Evolutionary conservation across 2,797 vertebrate species (phyloP).

Genomic region (Diglossa cyanea): DNA sequence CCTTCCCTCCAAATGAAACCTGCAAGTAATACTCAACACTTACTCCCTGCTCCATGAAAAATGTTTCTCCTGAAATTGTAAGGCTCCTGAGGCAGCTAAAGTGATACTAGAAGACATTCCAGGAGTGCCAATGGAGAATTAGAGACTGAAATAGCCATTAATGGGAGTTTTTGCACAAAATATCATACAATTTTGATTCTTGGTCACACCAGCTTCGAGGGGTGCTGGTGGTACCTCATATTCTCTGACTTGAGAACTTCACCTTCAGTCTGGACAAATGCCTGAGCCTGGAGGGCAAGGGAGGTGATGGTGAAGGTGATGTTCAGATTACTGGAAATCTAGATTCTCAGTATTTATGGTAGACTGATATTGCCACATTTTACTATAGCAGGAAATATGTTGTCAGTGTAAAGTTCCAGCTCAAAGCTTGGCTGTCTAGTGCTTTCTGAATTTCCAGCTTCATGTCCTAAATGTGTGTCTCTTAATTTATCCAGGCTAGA

Average conservation of each 20-base stretch:
- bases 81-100: conserved; percentile 5
- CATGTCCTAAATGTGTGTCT: not conserved
- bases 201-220: not conserved
- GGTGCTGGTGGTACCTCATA: not conserved
- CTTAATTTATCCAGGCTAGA: not conserved
- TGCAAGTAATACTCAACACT: not conserved
- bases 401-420: not conserved
- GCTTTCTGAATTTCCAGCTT: not conserved
- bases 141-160: not conserved
- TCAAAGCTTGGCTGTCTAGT: not conserved
- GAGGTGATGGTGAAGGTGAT: not conserved
- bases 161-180: not conserved
- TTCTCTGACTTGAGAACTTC: not conserved
- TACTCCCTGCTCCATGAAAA: not conserved
- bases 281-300: not conserved
- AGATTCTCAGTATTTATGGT: not conserved
- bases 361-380: not conserved
- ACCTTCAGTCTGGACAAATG: not conserved
- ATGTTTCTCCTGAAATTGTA: not conserved
- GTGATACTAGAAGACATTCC: not conserved
- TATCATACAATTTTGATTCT: not conserved
- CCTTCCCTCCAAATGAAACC: not conserved
- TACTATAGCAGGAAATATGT: not conserved
- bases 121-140: not conserved
- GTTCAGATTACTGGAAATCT: not conserved